Percentiles rank a stretch among this genome's conserved stretches.
phyloP scores from a whole-genome alignment of 1,140 invertebrate species.

The Tetraneura akinire region DNA sequence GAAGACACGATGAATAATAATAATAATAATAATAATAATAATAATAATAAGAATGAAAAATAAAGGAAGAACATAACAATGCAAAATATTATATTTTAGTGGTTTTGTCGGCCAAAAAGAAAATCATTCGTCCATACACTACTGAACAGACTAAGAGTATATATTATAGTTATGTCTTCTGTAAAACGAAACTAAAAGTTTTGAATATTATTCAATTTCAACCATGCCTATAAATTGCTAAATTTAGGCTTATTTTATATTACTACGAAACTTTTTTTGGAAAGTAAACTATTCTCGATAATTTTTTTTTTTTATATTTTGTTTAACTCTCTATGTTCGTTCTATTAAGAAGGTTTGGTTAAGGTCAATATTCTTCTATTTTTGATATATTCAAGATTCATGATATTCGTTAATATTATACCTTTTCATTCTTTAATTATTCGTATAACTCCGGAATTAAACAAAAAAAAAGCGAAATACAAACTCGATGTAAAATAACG shows the following conservation, averaged over 20 bases:
- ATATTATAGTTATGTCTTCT: constrained; percentile 25
- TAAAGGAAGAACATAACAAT: constrained; percentile 20
- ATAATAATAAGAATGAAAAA: too few species aligned
- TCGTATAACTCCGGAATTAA: too few species aligned
- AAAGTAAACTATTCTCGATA: not conserved
- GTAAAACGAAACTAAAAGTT: constrained; percentile 20
- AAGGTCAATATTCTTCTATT: not conserved
- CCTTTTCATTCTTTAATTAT: too few species aligned
- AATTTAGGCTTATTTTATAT: not conserved
- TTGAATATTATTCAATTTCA: constrained; percentile 29
- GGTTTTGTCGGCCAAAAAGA: constrained; percentile 37
- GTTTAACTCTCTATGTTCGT: not conserved
- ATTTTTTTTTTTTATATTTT: not conserved
- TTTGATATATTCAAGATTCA: not conserved
- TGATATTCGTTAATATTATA: too few species aligned
- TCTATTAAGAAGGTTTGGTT: too few species aligned
- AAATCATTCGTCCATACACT: constrained; percentile 8
- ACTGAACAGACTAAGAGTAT: not conserved
- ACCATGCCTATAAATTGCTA: constrained; percentile 39
- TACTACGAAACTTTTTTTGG: not conserved
- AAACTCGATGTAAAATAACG: too few species aligned
- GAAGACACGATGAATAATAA: not conserved
- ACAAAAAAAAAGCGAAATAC: too few species aligned
- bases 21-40: too few species aligned
- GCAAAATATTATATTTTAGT: constrained; percentile 32